Conservation (phyloP, 1,140 invertebrate species). For the Lepidostoma basale region DNA sequence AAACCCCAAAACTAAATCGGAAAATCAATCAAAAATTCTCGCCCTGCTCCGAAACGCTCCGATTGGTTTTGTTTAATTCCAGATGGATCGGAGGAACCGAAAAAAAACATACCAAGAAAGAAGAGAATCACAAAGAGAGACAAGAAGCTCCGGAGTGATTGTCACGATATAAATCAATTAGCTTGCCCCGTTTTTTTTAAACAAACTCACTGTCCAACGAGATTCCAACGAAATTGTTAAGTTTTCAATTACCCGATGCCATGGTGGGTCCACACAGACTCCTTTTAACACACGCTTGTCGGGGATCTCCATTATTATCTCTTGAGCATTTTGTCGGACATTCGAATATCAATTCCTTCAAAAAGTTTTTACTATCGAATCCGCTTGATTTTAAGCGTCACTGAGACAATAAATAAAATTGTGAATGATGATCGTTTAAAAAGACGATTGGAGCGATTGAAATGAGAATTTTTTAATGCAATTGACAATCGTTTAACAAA, state of each 20-base stretch:
- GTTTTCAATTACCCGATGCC: conserved; percentile 44
- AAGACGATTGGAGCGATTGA: too few relatives aligned
- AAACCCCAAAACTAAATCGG: conserved; percentile 7
- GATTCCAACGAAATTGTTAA: conserved; percentile 41
- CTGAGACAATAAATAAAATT: too few relatives aligned
- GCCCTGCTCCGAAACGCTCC: conserved; percentile 5
- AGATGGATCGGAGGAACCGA: neutral
- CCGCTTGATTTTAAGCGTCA: too few relatives aligned
- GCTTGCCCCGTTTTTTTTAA: conserved; percentile 29
- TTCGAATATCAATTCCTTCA: too few relatives aligned
- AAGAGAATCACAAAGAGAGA: conserved; percentile 9
- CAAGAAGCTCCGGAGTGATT: conserved; percentile 18
- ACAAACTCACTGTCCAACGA: conserved; percentile 35
- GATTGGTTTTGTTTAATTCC: conserved; percentile 26
- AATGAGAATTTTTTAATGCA: too few relatives aligned
- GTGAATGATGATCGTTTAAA: too few relatives aligned
- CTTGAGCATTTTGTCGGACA: too few relatives aligned
- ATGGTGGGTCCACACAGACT: too few relatives aligned
- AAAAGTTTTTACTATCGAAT: too few relatives aligned
- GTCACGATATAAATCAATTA: conserved; percentile 46
- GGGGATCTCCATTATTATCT: too few relatives aligned
- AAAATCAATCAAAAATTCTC: conserved; percentile 14
- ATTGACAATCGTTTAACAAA: too few relatives aligned
- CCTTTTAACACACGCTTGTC: too few relatives aligned
- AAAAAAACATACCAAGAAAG: neutral